Percentiles rank a stretch among this genome's conserved stretches.
These are phyloP conservation scores for Eulacestoma nigropectus DNA, from an alignment of 2,113 vertebrate species.

Conservation along the genomic window DNA sequence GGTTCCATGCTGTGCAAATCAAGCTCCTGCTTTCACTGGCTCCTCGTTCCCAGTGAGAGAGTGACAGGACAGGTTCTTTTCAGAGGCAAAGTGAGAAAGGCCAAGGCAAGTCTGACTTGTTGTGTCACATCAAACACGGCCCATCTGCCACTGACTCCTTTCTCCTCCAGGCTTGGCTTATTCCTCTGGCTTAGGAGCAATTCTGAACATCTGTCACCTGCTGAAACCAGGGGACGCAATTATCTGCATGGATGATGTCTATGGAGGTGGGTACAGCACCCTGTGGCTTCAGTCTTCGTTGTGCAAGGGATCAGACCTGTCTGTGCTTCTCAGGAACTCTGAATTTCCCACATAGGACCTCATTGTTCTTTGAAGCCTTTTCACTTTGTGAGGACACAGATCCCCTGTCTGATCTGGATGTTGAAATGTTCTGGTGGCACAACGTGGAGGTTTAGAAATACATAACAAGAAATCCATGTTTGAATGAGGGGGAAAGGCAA, in stretches of 20 bases:
- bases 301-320: neutral
- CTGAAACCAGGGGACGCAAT: slow-evolving; percentile 85
- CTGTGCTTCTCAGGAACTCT: neutral
- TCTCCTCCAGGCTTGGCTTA: slow-evolving; percentile 79
- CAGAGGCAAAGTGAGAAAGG: neutral
- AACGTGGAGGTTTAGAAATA: too few species aligned
- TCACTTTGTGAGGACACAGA: too few species aligned
- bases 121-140: neutral
- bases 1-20: too few species aligned
- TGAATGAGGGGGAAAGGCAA: too few species aligned
- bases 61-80: neutral
- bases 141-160: neutral
- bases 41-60: neutral
- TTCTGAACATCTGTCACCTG: slow-evolving; percentile 84
- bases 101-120: neutral
- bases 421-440: too few species aligned
- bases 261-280: slow-evolving; percentile 78
- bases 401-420: too few species aligned
- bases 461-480: too few species aligned
- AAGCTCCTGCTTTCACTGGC: neutral
- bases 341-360: neutral
- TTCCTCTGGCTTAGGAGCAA: slow-evolving; percentile 87
- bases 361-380: neutral
- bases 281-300: neutral
- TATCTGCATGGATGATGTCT: slow-evolving; percentile 90